phyloP scores from a whole-genome alignment of 2,113 vertebrate species.

The Sylvia atricapilla region DNA sequence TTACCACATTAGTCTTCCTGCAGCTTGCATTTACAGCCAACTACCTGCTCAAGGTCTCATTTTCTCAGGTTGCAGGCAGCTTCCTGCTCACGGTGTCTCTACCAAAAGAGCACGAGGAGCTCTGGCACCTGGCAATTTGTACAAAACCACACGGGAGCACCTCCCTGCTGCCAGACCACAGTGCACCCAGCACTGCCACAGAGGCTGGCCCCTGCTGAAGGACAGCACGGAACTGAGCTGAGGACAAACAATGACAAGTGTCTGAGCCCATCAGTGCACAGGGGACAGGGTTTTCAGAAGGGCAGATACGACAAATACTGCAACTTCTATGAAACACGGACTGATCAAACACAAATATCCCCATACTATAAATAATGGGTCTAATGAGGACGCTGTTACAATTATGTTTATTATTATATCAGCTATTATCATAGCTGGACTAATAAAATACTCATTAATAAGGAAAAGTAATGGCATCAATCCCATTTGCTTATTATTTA shows the following conservation, averaged over 20 bases:
- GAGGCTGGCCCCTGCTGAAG: background rate
- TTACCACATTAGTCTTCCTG: background rate
- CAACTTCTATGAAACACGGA: background rate
- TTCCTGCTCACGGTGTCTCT: background rate
- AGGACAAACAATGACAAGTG: background rate
- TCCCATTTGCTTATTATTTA: background rate
- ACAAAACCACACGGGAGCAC: background rate
- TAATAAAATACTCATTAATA: background rate
- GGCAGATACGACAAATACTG: background rate
- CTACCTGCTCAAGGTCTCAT: background rate
- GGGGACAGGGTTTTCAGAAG: background rate
- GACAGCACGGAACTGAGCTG: background rate
- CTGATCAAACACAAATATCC: background rate
- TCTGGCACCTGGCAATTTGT: background rate
- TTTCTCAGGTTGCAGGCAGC: background rate
- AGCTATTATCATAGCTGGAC: background rate
- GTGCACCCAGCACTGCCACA: background rate
- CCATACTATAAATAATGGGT: background rate
- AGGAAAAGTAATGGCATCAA: background rate
- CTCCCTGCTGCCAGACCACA: background rate
- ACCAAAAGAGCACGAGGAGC: background rate
- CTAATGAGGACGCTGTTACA: background rate
- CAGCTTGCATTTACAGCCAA: constrained; percentile 6
- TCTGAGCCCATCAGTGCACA: background rate
- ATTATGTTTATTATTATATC: background rate